Evolutionary conservation across 2,113 vertebrate species (phyloP), one percentile per base, ranked within the genome.

Genomic region (Melanerpes aurifrons): DNA sequence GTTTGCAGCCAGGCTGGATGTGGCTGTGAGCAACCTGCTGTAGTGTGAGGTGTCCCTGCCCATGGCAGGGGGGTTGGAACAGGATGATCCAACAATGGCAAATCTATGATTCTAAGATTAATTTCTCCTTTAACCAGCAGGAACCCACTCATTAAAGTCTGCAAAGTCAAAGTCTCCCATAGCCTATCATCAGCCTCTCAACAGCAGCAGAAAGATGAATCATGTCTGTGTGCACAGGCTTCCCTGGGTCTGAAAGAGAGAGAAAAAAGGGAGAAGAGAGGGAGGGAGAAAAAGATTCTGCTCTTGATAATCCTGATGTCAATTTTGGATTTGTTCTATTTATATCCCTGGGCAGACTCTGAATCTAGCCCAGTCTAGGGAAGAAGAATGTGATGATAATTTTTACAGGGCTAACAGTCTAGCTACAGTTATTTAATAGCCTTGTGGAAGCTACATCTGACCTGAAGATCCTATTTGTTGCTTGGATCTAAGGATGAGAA

Each of bases 361-460:
- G 72, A 87, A 90, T 86, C 89, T 66, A 92, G 31, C 47, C 45
- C n/a, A n/a, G 3, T 14, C 37, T 56, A 80, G 26, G 13, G 83
- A 20, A 69, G 45, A 73, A 93, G 26, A 79, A 83, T 81, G 54
- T 56, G 45, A 58, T 37, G 26, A 54, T 19, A 87, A 89, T 88
- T 94, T 91, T 94, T 94, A 93, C 90, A 96, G 78, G 85, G 77
- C 77, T 82, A 91, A 91, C 78, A 96, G 96, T 93, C 91, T 92
- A 90, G 91, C 85, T 93, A 62, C 70, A 96, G 93, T 78, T 91
- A 87, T 87, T 97, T 93, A 87, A 94, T 54, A 95, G 86, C 62
- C 62, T 83, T 94, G 94, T 84, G 82, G 94, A 96, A 96, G 85
- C 82, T 66, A 56, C 57, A 22, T 86, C 79, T 91, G 90, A 96